Evolutionary conservation across 2,888 invertebrate species (phyloP), one percentile per base, ranked within the genome.

Genomic region (Caenorhabditis wallacei): DNA sequence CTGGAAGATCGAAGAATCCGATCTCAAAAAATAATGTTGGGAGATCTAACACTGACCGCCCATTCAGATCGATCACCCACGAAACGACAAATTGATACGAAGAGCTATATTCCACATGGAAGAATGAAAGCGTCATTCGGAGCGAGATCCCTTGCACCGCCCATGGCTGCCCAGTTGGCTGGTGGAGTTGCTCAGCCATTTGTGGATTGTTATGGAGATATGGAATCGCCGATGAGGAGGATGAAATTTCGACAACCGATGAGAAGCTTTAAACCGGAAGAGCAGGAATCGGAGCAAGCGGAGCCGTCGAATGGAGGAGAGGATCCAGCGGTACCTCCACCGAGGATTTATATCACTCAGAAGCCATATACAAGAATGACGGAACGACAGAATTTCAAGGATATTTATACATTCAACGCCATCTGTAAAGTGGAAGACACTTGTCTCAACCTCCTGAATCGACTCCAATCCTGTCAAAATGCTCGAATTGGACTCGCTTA

Each of bases 391-490:
- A 70, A 79, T 57, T 83, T 83, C 30, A 72, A 61, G 20, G 83
- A 83, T 26, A 70, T 80, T 11, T 80, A 79, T 59, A 69, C 79
- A 35, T 83, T 70, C 70, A 83, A 80, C 68, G 74, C 79, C 0
- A 64, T 83, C 22, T 72, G 68, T n/a, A 83, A 83, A 61, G 43
- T 71, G n/a, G 83, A 83, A 54, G 83, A 83, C 64, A 56, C 64
- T 2, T 74, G 68, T 46, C 43, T 46, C 13, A 1, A 56, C 2
- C 66, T 83, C 5, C 48, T 83, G 40, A 63, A 68, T 53, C 69
- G 69, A 10, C 48, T 83, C 11, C 83, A 83, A 63, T 68, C 26
- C 0, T 82, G 82, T 24, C 82, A 82, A 51, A 40, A 51, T 20
- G 48, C 66, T 11, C 72, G 69, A 24, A 40, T 82, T 43, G 82